Percentiles rank a stretch among this genome's conserved stretches.
Conservation (phyloP, 2,113 vertebrate genomes). For the Lampris megalopsis region DNA sequence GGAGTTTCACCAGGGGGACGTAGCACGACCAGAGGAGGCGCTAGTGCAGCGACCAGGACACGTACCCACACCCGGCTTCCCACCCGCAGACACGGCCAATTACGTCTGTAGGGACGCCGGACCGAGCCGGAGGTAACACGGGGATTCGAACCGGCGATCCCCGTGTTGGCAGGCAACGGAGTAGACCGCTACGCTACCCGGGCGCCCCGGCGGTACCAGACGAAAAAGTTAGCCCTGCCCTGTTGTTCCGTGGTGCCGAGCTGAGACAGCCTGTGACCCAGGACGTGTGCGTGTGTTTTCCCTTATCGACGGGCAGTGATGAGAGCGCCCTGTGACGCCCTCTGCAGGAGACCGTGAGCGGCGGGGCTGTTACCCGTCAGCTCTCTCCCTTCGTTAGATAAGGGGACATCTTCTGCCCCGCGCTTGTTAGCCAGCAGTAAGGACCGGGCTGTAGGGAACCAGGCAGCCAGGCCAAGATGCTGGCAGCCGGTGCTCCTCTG, state of each 20-base stretch:
- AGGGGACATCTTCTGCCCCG: conserved; percentile 67
- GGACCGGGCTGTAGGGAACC: conserved; percentile 71
- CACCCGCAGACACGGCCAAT: too few relatives aligned
- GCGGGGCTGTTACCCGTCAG: conserved; percentile 58
- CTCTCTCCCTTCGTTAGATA: conserved; percentile 76
- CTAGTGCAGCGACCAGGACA: too few relatives aligned
- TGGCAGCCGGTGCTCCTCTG: conserved; percentile 66
- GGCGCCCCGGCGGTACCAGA: too few relatives aligned
- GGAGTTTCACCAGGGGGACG: too few relatives aligned
- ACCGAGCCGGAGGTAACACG: too few relatives aligned
- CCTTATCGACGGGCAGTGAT: conserved; percentile 62
- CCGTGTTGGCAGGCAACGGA: too few relatives aligned
- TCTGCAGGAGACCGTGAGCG: conserved; percentile 55
- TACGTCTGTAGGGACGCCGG: too few relatives aligned
- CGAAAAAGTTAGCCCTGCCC: conserved; percentile 9
- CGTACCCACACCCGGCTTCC: too few relatives aligned
- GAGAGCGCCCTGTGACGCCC: conserved; percentile 70
- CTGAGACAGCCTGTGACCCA: conserved; percentile 71
- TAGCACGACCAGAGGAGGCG: too few relatives aligned
- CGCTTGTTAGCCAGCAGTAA: conserved; percentile 78
- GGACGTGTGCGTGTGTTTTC: conserved; percentile 44
- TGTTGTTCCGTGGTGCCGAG: conserved; percentile 52
- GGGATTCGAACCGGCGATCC: too few relatives aligned
- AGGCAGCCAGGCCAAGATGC: conserved; percentile 64
- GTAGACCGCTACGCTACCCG: too few relatives aligned